These are phyloP conservation scores for human (Homo sapiens) DNA, from an alignment of 2,113 vertebrate species.

Conservation along the genomic window DNA sequence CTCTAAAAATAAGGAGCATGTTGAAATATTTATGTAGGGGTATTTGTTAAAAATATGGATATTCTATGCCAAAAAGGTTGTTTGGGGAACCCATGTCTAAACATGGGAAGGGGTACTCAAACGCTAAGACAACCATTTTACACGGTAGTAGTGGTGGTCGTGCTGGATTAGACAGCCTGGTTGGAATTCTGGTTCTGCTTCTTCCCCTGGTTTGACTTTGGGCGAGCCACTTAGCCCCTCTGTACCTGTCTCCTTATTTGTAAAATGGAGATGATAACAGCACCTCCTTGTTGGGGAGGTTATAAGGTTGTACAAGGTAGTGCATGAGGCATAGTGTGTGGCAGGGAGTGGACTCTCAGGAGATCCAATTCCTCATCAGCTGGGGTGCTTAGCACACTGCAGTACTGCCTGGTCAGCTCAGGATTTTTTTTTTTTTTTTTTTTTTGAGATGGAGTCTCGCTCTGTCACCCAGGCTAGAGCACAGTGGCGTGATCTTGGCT, in stretches of 20 bases:
- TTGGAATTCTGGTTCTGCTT: neutral
- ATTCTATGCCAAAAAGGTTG: neutral
- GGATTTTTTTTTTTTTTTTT: no score
- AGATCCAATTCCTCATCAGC: neutral
- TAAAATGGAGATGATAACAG: neutral
- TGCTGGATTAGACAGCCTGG: neutral
- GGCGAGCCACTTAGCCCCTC: neutral
- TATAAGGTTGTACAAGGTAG: neutral
- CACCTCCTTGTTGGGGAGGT: neutral
- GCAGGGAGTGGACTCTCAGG: neutral
- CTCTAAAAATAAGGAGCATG: neutral
- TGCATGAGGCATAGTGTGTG: neutral
- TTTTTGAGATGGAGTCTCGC: no score
- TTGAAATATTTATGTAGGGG: slow-evolving; percentile 4
- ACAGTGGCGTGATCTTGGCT: no score
- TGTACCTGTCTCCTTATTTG: neutral
- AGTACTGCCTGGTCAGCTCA: neutral
- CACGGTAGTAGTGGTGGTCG: neutral
- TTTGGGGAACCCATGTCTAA: neutral
- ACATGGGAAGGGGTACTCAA: neutral
- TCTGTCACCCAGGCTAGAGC: no score
- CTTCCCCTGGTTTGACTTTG: neutral
- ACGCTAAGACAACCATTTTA: neutral
- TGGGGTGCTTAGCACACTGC: neutral
- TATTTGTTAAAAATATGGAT: neutral